Base-by-base conservation (phyloP, 2,113 vertebrate species). In the Caretta caretta region DNA sequence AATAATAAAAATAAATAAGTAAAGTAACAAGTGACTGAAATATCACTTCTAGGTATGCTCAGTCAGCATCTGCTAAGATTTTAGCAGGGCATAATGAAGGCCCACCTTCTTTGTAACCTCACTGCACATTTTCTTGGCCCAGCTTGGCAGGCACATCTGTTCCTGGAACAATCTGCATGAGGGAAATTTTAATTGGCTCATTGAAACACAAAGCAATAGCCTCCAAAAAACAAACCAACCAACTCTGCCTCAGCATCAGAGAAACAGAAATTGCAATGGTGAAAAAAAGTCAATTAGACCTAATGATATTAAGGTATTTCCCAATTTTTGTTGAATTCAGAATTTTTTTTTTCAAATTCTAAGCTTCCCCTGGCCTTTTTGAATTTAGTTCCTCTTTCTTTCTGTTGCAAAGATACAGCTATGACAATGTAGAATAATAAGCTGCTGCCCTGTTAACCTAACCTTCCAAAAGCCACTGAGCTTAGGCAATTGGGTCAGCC, bases 101-200 rank as follows among this genome's bases (percentile, higher is more conserved):
- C 90, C 69, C 82, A 91, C 94, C 90, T 91, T 96, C 93, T 88
- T 90, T 92, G 88, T 97, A 96, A 97, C 95, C 96, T 97, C 69
- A 2, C 75, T 93, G 89, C 57, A 93, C 92, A 89, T 93, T 96
- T 95, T 91, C 89, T 92, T 93, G 96, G 86, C 93, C 95, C 90
- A 95, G 95, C 87, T 94, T 94, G 90, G 94, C 93, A 97, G 90
- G 92, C 95, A 90, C 94, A 97, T 96, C 93, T 97, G 96, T 90
- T 97, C 80, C 90, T 91, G n/a, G 59, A 96, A 94, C 31, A 94
- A 97, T 94, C 87, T 96, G 76, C 92, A 97, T 95, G 84, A 96
- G 65, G 88, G 87, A 94, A 93, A 91, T 97, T 96, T 96, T 96
- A 97, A 96, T 95, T 94, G 88, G 96, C 87, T 81, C 79, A 83